Conservation (phyloP, 2,113 vertebrate species). For the Sminthopsis crassicaudata region DNA sequence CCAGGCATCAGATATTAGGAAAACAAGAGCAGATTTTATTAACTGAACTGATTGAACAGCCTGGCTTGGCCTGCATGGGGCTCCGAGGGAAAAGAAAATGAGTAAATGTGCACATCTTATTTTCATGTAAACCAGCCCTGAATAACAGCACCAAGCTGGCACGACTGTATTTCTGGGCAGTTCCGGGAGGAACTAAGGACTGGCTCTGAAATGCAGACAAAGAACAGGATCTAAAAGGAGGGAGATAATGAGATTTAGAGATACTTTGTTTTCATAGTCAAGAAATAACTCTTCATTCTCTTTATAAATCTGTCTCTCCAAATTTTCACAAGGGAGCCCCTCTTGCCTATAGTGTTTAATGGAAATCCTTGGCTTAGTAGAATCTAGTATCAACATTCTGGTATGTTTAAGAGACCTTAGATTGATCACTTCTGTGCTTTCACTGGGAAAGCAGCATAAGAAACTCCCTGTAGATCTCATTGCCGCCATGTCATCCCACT, state of each 20-base stretch:
- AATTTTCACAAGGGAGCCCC: slow-evolving; percentile 6
- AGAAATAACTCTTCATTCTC: slow-evolving; percentile 4
- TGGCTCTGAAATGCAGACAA: neutral
- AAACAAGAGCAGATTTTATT: slow-evolving; percentile 60
- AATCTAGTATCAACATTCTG: neutral
- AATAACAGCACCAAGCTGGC: neutral
- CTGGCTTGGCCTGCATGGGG: neutral
- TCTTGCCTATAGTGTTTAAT: neutral
- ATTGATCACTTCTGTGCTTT: neutral
- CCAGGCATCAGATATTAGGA: slow-evolving; percentile 42
- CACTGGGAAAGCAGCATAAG: neutral
- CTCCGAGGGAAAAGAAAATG: neutral
- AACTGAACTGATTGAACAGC: neutral
- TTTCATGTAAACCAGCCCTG: neutral
- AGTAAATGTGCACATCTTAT: neutral
- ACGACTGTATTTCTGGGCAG: slow-evolving; percentile 2
- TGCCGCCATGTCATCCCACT: neutral
- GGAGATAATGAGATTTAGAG: neutral
- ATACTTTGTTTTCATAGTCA: neutral
- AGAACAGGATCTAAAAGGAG: neutral
- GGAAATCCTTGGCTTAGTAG: neutral
- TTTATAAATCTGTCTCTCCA: neutral
- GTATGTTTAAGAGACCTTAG: neutral
- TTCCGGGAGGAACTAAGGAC: neutral
- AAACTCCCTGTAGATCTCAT: neutral